phyloP scores from a whole-genome alignment of 2,888 invertebrate genomes.

The Harpalus rubripes region DNA sequence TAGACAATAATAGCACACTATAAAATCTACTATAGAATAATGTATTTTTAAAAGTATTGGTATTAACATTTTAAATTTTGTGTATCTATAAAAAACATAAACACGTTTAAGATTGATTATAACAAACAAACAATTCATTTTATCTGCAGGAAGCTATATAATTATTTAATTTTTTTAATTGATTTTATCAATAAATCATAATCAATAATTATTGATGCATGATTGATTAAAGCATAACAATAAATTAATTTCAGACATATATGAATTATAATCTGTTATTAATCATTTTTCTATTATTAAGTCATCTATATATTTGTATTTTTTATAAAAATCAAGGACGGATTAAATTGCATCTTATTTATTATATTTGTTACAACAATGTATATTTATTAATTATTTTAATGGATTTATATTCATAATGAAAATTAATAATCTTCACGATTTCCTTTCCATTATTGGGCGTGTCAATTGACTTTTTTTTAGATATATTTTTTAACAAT shows the following conservation, averaged over 20 bases:
- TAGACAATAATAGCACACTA: too few relatives aligned
- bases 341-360: conserved; percentile 11
- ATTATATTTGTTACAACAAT: background rate
- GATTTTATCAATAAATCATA: conserved; percentile 9
- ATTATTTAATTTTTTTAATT: background rate
- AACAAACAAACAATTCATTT: conserved; percentile 12
- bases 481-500: too few relatives aligned
- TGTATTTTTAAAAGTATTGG: background rate
- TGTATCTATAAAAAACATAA: background rate
- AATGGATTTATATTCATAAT: too few relatives aligned
- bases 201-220: conserved; percentile 15
- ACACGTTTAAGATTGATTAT: background rate
- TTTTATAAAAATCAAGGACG: conserved; percentile 22
- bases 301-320: conserved; percentile 25
- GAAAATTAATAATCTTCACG: too few relatives aligned
- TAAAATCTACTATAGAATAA: background rate
- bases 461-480: too few relatives aligned
- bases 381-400: background rate
- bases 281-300: conserved; percentile 22
- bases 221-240: conserved; percentile 6
- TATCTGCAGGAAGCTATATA: background rate
- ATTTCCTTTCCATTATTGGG: too few relatives aligned
- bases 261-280: conserved; percentile 3
- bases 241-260: conserved; percentile 5
- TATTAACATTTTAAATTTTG: background rate